A percentile compares a stretch with the other conserved stretches of the same genome.
Conservation (phyloP, 2,888 invertebrate species). For the Melinaea menophilus region DNA sequence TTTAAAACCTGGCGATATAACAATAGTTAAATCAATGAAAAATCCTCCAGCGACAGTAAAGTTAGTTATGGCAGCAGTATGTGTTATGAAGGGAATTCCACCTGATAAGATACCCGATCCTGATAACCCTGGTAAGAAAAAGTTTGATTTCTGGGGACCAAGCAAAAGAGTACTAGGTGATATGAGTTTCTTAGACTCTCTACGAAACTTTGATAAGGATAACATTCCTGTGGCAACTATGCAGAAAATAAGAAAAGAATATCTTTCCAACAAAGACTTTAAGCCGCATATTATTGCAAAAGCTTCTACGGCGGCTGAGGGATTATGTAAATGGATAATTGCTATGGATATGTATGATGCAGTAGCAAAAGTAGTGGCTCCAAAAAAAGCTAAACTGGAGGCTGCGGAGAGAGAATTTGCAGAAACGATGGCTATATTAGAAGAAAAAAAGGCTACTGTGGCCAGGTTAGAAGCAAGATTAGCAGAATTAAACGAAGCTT, state of each 20-base stretch:
- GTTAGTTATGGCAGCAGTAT: conserved; percentile 93
- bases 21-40: conserved; percentile 92
- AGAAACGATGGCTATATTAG: conserved; percentile 89
- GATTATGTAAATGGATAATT: conserved; percentile 93
- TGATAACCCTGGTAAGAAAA: conserved; percentile 80
- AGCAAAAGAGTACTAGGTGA: conserved; percentile 89
- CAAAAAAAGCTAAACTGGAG: conserved; percentile 89
- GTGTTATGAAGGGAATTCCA: conserved; percentile 88
- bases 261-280: conserved; percentile 85
- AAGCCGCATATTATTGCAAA: conserved; percentile 88
- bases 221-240: conserved; percentile 86
- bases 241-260: conserved; percentile 86
- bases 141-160: conserved; percentile 90
- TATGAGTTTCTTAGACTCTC: conserved; percentile 85
- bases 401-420: conserved; percentile 89
- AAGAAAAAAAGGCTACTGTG: conserved; percentile 89
- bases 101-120: conserved; percentile 88
- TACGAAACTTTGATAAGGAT: conserved; percentile 91
- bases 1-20: conserved; percentile 89
- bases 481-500: conserved; percentile 82
- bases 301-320: conserved; percentile 96
- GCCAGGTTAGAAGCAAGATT: conserved; percentile 86
- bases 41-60: conserved; percentile 90
- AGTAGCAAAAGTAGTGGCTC: conserved; percentile 89
- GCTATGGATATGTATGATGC: conserved; percentile 94